phyloP scores from a whole-genome alignment of 2,797 vertebrate species.

The Chloroceryle inda region DNA sequence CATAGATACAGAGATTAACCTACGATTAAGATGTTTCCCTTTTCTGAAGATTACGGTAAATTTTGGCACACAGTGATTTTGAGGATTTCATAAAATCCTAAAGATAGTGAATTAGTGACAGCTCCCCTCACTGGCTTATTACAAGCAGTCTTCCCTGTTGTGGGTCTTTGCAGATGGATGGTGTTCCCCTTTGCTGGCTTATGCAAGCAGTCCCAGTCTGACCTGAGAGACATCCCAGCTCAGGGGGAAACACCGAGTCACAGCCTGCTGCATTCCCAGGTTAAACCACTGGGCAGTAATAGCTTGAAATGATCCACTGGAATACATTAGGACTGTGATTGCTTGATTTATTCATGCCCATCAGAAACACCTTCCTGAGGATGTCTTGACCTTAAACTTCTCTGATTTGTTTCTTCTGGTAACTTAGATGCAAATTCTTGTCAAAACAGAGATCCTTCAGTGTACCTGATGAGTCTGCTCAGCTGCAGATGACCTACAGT shows the following conservation, averaged over 20 bases:
- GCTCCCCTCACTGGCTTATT: neutral
- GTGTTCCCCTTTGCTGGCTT: too few relatives aligned
- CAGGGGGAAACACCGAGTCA: neutral
- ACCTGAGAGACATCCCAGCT: neutral
- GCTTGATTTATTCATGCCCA: neutral
- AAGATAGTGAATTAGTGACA: neutral
- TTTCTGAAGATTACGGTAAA: neutral
- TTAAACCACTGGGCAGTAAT: neutral
- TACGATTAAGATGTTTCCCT: neutral
- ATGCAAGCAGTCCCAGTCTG: neutral
- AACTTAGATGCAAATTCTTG: neutral
- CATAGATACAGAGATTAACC: neutral
- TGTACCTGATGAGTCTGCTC: neutral
- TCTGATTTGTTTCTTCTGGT: neutral
- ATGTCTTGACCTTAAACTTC: neutral
- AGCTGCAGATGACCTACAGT: neutral
- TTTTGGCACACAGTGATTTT: neutral
- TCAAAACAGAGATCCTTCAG: neutral
- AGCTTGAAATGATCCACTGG: neutral
- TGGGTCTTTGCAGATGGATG: too few relatives aligned
- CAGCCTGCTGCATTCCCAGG: neutral
- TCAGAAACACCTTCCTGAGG: neutral
- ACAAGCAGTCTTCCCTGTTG: too few relatives aligned
- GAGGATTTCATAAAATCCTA: neutral
- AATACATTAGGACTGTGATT: neutral